Conservation (phyloP, 2,113 vertebrate species). For the Nothocercus julius region DNA sequence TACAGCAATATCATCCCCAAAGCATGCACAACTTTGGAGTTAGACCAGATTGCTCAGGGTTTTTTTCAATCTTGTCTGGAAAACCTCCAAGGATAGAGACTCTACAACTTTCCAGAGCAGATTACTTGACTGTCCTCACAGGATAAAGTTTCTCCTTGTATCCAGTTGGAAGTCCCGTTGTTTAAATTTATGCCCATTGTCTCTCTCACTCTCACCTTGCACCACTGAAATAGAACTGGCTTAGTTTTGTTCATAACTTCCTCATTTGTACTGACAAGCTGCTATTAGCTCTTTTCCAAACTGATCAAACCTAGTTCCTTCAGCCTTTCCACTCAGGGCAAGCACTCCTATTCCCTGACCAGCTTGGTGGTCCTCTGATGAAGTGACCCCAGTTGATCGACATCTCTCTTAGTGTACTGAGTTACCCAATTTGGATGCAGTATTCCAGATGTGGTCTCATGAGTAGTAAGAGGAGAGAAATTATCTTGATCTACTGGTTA, state of each 20-base stretch:
- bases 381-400: not conserved
- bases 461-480: not conserved
- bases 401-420: not conserved
- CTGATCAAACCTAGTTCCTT: not conserved
- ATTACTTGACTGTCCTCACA: accelerated
- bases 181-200: not conserved
- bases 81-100: accelerated
- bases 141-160: not conserved
- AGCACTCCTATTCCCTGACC: not conserved
- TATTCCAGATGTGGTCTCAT: not conserved
- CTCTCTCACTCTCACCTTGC: not conserved
- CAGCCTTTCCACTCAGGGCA: not conserved
- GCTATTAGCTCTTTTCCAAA: not conserved
- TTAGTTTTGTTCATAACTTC: not conserved
- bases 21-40: not conserved
- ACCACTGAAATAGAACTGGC: accelerated
- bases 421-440: not conserved
- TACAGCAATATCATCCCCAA: not conserved
- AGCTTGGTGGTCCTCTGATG: not conserved
- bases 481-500: not conserved
- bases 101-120: not conserved
- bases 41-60: not conserved
- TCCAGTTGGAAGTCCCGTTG: not conserved
- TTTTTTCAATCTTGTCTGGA: not conserved
- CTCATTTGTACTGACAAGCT: not conserved